Evolutionary conservation across 2,113 vertebrate genomes (phyloP).

Genomic region (Cavia porcellus): DNA sequence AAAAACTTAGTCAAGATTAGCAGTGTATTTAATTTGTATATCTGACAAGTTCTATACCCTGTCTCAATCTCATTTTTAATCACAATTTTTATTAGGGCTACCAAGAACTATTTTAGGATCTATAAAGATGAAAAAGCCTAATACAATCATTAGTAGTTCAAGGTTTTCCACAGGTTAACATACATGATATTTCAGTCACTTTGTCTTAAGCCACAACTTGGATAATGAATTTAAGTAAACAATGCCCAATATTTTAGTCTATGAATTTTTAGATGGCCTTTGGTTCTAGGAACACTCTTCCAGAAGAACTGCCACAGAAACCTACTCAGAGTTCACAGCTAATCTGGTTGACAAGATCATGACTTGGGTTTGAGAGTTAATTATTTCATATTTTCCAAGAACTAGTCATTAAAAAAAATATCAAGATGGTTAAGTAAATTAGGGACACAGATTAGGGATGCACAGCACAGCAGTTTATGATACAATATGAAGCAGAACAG

Average conservation of each 20-base stretch:
- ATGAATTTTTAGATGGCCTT: not conserved
- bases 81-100: not conserved
- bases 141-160: not conserved
- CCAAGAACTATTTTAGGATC: conserved; percentile 12
- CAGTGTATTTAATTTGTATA: not conserved
- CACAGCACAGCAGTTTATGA: not conserved
- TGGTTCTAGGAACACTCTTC: not conserved
- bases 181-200: not conserved
- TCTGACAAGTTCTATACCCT: not conserved
- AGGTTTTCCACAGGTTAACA: not conserved
- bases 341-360: not conserved
- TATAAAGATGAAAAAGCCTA: conserved; percentile 37
- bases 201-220: not conserved
- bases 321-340: not conserved
- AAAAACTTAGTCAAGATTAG: not conserved
- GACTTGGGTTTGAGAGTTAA: conserved; percentile 33
- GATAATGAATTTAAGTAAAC: conserved; percentile 6
- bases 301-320: not conserved
- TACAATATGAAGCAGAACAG: not conserved
- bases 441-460: not conserved
- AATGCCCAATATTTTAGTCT: not conserved
- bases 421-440: not conserved
- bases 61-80: conserved; percentile 38
- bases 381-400: conserved; percentile 27
- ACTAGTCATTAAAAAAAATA: conserved; percentile 22